A percentile compares a stretch with the other conserved stretches of the same genome.
Evolutionary conservation across 92 coral and sea anemone species (phyloP).

Genomic region (Galaxea fascicularis): DNA sequence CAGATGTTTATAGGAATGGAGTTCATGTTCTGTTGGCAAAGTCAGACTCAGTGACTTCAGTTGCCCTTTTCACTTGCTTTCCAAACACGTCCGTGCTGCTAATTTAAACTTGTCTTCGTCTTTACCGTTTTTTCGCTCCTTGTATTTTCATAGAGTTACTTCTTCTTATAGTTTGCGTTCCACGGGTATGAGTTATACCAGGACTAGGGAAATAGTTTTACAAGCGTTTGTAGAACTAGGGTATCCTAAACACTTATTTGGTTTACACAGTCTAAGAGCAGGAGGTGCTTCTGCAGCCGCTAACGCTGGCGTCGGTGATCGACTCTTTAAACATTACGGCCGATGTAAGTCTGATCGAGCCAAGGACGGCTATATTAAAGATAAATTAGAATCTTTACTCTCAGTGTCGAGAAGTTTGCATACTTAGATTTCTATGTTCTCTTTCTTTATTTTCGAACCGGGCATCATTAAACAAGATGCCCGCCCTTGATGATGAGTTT

Average conservation of each 20-base stretch:
- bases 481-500: not conserved
- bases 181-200: not conserved
- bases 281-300: not conserved
- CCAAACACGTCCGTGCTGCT: conserved; percentile 3
- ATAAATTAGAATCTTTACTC: not conserved
- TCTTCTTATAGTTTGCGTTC: not conserved
- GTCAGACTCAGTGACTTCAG: conserved; percentile 1
- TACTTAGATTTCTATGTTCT: not conserved
- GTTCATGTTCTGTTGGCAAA: conserved; percentile 24
- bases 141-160: not conserved
- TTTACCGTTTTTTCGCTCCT: not conserved
- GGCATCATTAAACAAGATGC: not conserved
- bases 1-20: conserved; percentile 44
- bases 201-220: not conserved
- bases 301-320: not conserved
- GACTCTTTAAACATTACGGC: not conserved
- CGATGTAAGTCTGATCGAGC: not conserved
- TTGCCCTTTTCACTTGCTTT: not conserved
- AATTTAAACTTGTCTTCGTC: conserved; percentile 1
- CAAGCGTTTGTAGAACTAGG: too few relatives aligned
- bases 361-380: too few relatives aligned
- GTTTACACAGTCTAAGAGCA: not conserved
- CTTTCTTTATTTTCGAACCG: not conserved
- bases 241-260: not conserved
- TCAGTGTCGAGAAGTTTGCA: not conserved